Evolutionary conservation across 2,888 invertebrate genomes (phyloP).

Genomic region (Thysanoteuthis rhombus): DNA sequence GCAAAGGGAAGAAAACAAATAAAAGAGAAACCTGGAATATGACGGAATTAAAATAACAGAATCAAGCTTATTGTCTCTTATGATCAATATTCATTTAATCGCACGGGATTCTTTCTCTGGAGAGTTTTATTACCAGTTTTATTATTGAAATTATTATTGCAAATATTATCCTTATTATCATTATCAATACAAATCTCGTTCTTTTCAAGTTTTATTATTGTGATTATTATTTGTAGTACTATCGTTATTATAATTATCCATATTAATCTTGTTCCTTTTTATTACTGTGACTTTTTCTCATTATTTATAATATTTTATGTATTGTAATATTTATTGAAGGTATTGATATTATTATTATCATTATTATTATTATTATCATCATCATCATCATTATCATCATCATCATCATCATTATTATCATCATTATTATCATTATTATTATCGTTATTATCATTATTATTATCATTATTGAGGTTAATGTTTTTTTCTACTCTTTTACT

Average conservation of each 20-base stretch:
- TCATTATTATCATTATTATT: background rate
- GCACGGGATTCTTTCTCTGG: too few relatives aligned
- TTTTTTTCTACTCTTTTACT: background rate
- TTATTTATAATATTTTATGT: background rate
- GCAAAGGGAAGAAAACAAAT: too few relatives aligned
- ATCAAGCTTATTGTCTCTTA: too few relatives aligned
- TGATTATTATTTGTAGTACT: too few relatives aligned
- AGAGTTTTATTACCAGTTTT: background rate
- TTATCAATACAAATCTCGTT: background rate
- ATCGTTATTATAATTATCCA: too few relatives aligned
- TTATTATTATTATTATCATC: background rate
- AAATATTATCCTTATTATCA: background rate
- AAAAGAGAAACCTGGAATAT: too few relatives aligned
- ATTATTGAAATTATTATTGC: background rate
- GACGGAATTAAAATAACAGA: too few relatives aligned
- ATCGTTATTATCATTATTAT: too few relatives aligned
- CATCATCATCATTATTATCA: background rate
- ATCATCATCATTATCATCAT: background rate
- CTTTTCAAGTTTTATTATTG: too few relatives aligned
- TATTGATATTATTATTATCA: background rate
- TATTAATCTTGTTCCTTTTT: background rate
- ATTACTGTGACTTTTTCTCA: background rate
- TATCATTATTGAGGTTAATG: background rate
- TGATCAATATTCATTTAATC: too few relatives aligned
- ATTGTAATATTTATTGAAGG: too few relatives aligned